These are phyloP conservation scores for Nemopilema nomurai DNA, from an alignment of 30 jellyfish, hydroid and myxozoan genomes.

Conservation along the genomic window DNA sequence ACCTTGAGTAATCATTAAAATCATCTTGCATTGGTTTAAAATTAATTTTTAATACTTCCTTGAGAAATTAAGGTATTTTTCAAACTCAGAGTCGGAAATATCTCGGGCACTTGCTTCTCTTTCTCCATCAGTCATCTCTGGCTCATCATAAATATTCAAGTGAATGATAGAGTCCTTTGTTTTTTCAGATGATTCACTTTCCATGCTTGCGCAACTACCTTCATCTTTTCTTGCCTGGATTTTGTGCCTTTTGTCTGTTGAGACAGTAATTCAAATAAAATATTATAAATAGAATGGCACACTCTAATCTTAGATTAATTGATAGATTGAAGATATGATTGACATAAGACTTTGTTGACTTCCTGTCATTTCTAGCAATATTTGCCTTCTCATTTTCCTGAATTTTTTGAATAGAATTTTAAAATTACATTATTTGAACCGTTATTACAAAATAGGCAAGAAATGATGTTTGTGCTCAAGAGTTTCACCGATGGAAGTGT, in stretches of 20 bases:
- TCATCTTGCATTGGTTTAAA: too few species aligned
- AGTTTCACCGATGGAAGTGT: too few species aligned
- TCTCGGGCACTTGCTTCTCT: not conserved
- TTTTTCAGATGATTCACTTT: slow-evolving; percentile 12
- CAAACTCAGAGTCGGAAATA: not conserved
- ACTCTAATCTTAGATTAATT: too few species aligned
- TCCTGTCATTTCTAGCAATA: too few species aligned
- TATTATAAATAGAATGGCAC: not conserved
- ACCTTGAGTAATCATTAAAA: too few species aligned
- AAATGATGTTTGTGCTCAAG: too few species aligned
- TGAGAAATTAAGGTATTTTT: not conserved
- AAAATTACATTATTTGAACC: too few species aligned
- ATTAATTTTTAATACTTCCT: slow-evolving; percentile 14
- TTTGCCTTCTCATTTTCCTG: too few species aligned
- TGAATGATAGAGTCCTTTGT: slow-evolving; percentile 5
- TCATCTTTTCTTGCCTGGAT: slow-evolving; percentile 9
- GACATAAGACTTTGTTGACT: too few species aligned
- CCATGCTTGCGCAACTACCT: slow-evolving; percentile 9
- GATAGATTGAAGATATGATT: too few species aligned
- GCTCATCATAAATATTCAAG: slow-evolving; percentile 31
- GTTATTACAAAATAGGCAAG: too few species aligned
- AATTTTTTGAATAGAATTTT: too few species aligned
- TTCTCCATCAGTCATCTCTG: slow-evolving; percentile 12
- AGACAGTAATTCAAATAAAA: not conserved
- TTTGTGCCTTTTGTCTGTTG: slow-evolving; percentile 3